Conservation (phyloP, 2,888 invertebrate species). For the Helleia helle region DNA sequence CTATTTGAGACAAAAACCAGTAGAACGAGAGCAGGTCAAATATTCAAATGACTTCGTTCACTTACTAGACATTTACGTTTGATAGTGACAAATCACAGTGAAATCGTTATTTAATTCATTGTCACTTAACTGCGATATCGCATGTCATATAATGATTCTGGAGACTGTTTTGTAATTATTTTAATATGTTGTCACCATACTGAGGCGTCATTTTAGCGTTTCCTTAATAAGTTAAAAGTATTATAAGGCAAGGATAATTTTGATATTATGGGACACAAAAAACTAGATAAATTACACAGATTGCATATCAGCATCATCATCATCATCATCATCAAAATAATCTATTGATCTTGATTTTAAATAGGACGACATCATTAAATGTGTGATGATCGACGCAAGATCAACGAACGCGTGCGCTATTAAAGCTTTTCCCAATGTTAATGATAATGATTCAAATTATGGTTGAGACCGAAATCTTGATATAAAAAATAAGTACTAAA, state of each 20-base stretch:
- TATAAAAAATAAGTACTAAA: too few relatives aligned
- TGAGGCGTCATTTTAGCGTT: conserved; percentile 1
- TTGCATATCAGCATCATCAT: too few relatives aligned
- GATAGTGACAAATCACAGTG: conserved; percentile 3
- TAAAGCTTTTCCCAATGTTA: too few relatives aligned
- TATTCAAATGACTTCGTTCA: conserved; percentile 4
- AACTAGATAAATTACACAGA: background rate
- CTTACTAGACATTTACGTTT: conserved; percentile 4
- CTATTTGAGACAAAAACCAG: background rate
- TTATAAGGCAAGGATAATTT: conserved; percentile 3
- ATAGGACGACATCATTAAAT: too few relatives aligned
- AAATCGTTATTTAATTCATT: conserved; percentile 5
- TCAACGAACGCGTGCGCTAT: too few relatives aligned
- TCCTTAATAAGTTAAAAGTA: background rate
- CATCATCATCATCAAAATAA: too few relatives aligned
- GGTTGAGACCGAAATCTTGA: too few relatives aligned
- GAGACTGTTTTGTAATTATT: conserved; percentile 26
- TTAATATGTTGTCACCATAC: conserved; percentile 25
- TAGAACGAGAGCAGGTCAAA: background rate
- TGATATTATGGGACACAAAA: conserved; percentile 3
- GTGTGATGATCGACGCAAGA: too few relatives aligned
- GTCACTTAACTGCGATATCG: conserved; percentile 8
- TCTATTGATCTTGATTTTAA: too few relatives aligned
- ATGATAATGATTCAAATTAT: too few relatives aligned
- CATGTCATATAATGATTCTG: background rate